These are phyloP conservation scores for Seladonia tumulorum DNA, from an alignment of 2,888 invertebrate species.

Conservation along the genomic window DNA sequence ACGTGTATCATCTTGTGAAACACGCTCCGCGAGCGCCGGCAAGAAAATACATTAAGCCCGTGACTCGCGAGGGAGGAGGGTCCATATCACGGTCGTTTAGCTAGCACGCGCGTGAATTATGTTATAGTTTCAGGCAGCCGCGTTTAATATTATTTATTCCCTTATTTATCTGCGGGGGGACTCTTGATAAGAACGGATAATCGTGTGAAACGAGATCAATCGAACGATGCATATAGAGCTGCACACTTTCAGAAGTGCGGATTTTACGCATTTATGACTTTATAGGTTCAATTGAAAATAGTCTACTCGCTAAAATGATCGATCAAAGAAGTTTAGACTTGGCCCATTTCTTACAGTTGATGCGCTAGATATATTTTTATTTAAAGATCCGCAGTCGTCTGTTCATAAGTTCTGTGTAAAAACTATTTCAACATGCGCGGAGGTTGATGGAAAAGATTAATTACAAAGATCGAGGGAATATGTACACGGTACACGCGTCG, in stretches of 20 bases:
- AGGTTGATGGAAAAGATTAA: background rate
- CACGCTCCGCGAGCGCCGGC: conserved; percentile 25
- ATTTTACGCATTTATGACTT: background rate
- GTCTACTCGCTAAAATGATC: too few species aligned
- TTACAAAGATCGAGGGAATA: background rate
- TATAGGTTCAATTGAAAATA: background rate
- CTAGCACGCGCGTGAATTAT: conserved; percentile 52
- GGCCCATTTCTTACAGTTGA: background rate
- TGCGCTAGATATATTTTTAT: background rate
- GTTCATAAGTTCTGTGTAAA: background rate
- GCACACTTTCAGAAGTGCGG: background rate
- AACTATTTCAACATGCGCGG: background rate
- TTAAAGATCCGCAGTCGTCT: too few species aligned
- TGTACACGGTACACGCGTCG: background rate
- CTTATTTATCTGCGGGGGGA: background rate
- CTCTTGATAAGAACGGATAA: background rate
- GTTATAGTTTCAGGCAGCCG: conserved; percentile 1
- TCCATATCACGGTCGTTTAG: conserved; percentile 42
- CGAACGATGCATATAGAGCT: background rate
- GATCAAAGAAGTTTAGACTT: background rate
- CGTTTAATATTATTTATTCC: background rate
- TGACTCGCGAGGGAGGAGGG: conserved; percentile 44
- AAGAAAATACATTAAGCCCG: conserved; percentile 45
- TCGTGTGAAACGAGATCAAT: background rate
- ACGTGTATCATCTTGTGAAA: conserved; percentile 61